Evolutionary conservation across 2,888 invertebrate species (phyloP), one percentile per base, ranked within the genome.

Genomic region (Drosophila paramelanica): DNA sequence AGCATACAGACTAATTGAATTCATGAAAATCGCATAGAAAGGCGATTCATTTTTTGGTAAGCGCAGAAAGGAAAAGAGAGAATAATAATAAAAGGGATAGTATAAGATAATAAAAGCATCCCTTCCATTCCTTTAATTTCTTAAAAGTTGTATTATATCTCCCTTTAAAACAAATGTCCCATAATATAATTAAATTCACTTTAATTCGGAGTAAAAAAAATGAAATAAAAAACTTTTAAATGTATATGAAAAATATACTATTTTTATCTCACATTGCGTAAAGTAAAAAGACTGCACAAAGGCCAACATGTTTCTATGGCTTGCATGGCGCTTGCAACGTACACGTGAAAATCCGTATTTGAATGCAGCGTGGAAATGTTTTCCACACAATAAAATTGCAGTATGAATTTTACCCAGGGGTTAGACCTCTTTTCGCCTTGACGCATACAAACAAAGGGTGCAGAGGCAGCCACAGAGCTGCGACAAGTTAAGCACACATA

Each of bases 321-420:
- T 50, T 31, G 51, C 7, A 17, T 17, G 39, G 38, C 13, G 43
- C n/a, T 33, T 43, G 36, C 27, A 14, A 10, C 14, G 36, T 13
- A 25, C 39, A 47, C 58, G 17, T 43, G 27, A 42, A 43, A 50
- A 49, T 73, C 43, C 43, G 42, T 36, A 60, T 46, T 47, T 79
- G 76, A 72, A 75, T 80, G 79, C 64, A 64, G 53, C 68, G 67
- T 65, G 66, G 53, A 60, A 81, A 78, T 72, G 62, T 79, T 85
- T 85, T 70, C 66, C 82, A 70, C 69, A 67, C 82, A 73, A 73
- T 70, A 73, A 79, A 85, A 82, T 70, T 79, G 69, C 80, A 65
- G 55, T 66, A 66, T 49, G 43, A 61, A 46, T 52, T 73, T 65
- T 45, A 23, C 53, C 62, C 38, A 20, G 51, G 55, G 53, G 57